Evolutionary conservation across 2,888 invertebrate genomes (phyloP), one percentile per base, ranked within the genome.

Genomic region (Chrysolina oricalcia): DNA sequence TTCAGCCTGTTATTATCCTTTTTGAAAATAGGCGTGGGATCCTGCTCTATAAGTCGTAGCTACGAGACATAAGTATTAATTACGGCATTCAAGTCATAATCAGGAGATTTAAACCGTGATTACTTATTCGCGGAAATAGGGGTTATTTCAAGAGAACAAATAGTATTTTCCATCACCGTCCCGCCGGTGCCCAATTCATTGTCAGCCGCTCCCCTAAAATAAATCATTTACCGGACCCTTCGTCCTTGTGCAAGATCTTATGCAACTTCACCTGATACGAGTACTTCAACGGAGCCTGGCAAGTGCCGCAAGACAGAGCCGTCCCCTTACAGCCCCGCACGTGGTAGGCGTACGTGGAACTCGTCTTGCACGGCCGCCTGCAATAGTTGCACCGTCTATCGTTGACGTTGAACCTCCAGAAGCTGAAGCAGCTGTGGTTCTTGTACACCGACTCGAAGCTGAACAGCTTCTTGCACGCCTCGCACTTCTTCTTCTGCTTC

Each of bases 201-300:
- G 17, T 17, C 17, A 9, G 10, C 9, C n/a, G 5, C 17, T 48
- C 48, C 17, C 9, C 2, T 8, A 48, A 10, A 48, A 21, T 11
- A 8, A 11, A 21, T 10, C 13, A 23, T 13, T 53, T 53, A 53
- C 21, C 5, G 1, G 53, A 53, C 59, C 9, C 23, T 5, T n/a
- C 6, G 15, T 8, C 15, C 23, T n/a, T 56, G 63, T 78, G 78
- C n/a, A 19, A 56, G 27, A 76, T 73, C 40, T 50, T 68, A 48
- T 78, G 78, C 46, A 78, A 53, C 41, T 72, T 71, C 23, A 78
- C 56, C 56, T 74, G 78, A 48, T 78, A 78, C 40, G 72, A 68
- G 17, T 76, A 72, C 46, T 70, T 75, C 19, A 79, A 53, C 11
- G 56, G n/a, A 23, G 43, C 53, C 15, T 72, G 67, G 48, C 79